Percentiles rank a stretch among this genome's conserved stretches.
phyloP scores from a whole-genome alignment of 1,140 invertebrate genomes.

The Ruditapes philippinarum region DNA sequence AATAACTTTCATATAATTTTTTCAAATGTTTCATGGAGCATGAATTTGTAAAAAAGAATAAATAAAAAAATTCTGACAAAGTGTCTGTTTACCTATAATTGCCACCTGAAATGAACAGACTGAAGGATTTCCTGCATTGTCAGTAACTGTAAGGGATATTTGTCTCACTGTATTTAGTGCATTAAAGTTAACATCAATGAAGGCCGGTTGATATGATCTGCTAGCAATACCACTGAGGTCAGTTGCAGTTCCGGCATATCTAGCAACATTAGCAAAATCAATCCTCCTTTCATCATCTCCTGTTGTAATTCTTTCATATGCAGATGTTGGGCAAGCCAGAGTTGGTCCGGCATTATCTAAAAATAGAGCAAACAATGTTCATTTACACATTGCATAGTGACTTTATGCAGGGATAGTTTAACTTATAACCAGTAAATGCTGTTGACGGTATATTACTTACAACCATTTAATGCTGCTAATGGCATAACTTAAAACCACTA shows the following conservation, averaged over 20 bases:
- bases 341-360: constrained; percentile 6
- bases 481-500: too few species aligned
- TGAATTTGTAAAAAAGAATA: background rate
- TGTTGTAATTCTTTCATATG: background rate
- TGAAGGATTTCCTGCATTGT: background rate
- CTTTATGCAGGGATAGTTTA: too few species aligned
- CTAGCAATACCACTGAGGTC: background rate
- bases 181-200: background rate
- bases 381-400: too few species aligned
- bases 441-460: too few species aligned
- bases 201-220: background rate
- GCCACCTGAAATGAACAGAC: background rate
- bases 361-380: too few species aligned
- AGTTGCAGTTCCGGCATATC: background rate
- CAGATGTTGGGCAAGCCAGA: background rate
- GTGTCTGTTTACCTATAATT: constrained; percentile 2
- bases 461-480: too few species aligned
- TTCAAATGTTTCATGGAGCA: too few species aligned
- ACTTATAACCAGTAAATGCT: too few species aligned
- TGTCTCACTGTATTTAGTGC: background rate
- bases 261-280: background rate
- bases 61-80: background rate
- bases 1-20: too few species aligned
- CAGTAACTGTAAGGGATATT: background rate
- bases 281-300: background rate